A percentile compares a stretch with the other conserved stretches of the same genome.
Evolutionary conservation across 2,797 vertebrate genomes (phyloP).

Genomic region (Denticeps clupeoides): DNA sequence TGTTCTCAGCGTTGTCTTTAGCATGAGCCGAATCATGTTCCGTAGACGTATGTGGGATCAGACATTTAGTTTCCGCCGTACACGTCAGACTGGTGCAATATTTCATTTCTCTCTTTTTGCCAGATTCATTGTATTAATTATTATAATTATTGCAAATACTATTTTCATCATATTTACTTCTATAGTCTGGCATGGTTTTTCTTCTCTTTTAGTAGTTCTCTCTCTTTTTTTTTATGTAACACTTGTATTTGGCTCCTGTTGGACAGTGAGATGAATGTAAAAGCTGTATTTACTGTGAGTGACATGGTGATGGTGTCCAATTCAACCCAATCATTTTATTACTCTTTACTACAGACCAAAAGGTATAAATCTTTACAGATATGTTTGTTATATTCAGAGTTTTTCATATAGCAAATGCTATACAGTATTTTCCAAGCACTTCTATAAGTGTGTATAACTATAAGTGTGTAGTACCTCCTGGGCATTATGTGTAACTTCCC

Average conservation of each 20-base stretch:
- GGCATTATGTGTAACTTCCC: constrained; percentile 2
- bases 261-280: constrained; percentile 70
- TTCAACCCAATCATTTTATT: constrained; percentile 50
- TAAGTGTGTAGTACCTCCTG: constrained; percentile 27
- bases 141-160: not conserved
- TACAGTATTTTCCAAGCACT: constrained; percentile 65
- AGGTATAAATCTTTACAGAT: constrained; percentile 38
- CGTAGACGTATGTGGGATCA: no score
- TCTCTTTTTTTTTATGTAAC: not conserved
- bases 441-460: constrained; percentile 65
- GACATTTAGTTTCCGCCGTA: no score
- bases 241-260: constrained; percentile 33
- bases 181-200: constrained; percentile 14
- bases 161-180: constrained; percentile 10
- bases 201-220: constrained; percentile 6
- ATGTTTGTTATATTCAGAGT: constrained; percentile 69
- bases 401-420: constrained; percentile 74
- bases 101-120: no score
- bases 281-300: constrained; percentile 41
- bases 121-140: no score
- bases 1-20: no score
- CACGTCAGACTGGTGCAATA: no score
- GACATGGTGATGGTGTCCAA: not conserved
- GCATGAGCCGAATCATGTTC: no score
- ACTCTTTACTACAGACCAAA: constrained; percentile 77